Base-by-base conservation (phyloP, 2,113 vertebrate genomes). In the Connochaetes taurinus region DNA sequence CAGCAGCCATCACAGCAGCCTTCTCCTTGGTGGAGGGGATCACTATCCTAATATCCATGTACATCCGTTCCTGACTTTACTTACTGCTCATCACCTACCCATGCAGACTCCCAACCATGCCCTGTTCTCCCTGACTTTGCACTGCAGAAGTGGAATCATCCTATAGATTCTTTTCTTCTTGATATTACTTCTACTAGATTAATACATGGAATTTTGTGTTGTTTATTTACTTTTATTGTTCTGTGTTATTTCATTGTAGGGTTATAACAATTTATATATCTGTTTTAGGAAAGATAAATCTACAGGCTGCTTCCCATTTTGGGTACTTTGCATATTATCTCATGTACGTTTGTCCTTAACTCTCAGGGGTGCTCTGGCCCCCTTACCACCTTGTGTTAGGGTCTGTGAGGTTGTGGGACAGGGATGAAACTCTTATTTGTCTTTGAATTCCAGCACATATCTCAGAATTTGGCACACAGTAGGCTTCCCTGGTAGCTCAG, bases 351-450 rank as follows among this genome's bases (percentile, higher is more conserved):
- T 71, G 16, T 17, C 8, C 27, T 1, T 8, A 9, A 25, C 17
- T 60, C 52, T 10, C 15, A 23, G 23, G 0, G 5, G 3, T 14
- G 40, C 13, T 36, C 14, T n/a, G 12, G 23, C 6, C 1, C 29
- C 29, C 0, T 74, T 1, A 13, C 17, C 36, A 23, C 11, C 1
- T 23, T 67, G 15, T 29, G 8, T 5, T 43, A 25, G 33, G 3
- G 52, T 13, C 50, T 25, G 14, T 25, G 50, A 90, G 43, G 13
- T 36, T 25, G 7, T 33, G 52, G 21, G 16, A 67, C 6, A 31
- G 2, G 52, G 23, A 36, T 33, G 13, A 86, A 58, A 7, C 27
- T 14, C 25, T 47, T 47, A 62, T 33, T 80, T 31, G 12, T n/a
- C 74, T 89, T 78, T 58, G 33, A 58, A 60, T 81, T 86, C 5